Base-by-base conservation (phyloP, 2,888 invertebrate species). In the Polylopha cassiicola region DNA sequence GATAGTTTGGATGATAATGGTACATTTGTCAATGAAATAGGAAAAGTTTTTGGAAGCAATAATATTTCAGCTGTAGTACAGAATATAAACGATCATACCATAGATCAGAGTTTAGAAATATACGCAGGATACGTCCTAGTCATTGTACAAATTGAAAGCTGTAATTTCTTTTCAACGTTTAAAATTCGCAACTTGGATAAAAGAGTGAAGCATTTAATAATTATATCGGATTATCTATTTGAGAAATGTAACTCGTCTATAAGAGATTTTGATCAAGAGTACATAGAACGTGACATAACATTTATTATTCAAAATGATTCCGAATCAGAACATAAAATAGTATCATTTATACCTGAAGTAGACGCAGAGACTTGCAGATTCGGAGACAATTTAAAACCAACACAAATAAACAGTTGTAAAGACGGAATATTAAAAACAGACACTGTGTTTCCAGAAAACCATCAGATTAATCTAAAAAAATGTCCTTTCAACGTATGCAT, bases 401-500 rank as follows among this genome's bases (percentile, higher is more conserved):
- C 29, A 2, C 22, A 42, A 23, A 58, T 73, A 11, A 74, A 66
- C 39, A 41, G 36, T 7, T 78, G 76, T 44, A 5, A 29, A 1
- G 55, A 62, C 37, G 68, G 67, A 1, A 31, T 14, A 3, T 21
- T 70, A 11, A n/a, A 44, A 14, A 48, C 38, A 1, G 39, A 44
- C 1, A 32, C 39, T 1, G 36, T 54, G 0, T 76, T 73, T 50
- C 70, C 72, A 1, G 30, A 44, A 1, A 73, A 71, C 55, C 53
- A 49, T 18, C 55, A 53, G 0, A 46, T 14, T 0, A 59, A 79
- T 52, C 53, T 70, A n/a, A 71, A 70, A 37, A 56, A 57, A 39
- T 80, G 81, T 44, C 60, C 68, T 1, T 48, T 78, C 2, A 71
- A 54, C 46, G 56, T 73, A 1, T 78, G 78, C 0, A 59, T 80